A percentile compares a stretch with the other conserved stretches of the same genome.
These are phyloP conservation scores for Polylopha cassiicola DNA, from an alignment of 2,888 invertebrate species.

Conservation along the genomic window DNA sequence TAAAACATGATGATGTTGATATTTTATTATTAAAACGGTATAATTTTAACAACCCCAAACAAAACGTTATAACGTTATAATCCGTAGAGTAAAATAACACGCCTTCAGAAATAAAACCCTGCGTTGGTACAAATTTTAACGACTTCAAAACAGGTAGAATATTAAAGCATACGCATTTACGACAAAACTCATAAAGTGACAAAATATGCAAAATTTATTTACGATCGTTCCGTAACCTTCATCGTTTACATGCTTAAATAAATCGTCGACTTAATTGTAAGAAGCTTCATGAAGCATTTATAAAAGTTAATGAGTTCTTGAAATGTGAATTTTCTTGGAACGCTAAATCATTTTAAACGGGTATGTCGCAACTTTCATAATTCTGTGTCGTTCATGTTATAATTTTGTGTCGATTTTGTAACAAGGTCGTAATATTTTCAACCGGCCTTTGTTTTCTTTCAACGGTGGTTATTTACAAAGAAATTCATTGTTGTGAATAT, in stretches of 20 bases:
- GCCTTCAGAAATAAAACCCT: not conserved
- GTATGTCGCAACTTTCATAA: constrained; percentile 38
- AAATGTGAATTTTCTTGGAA: too few relatives aligned
- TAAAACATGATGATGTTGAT: too few relatives aligned
- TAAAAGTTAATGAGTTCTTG: too few relatives aligned
- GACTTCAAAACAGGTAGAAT: constrained; percentile 24
- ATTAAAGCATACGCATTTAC: constrained; percentile 27
- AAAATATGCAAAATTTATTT: constrained; percentile 4
- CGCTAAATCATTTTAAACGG: constrained; percentile 36
- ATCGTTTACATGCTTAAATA: too few relatives aligned
- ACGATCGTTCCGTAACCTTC: constrained; percentile 1
- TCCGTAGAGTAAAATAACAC: too few relatives aligned
- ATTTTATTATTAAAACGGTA: too few relatives aligned
- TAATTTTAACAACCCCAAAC: too few relatives aligned
- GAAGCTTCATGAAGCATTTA: too few relatives aligned
- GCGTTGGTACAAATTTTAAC: constrained; percentile 1
- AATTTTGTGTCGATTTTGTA: constrained; percentile 24
- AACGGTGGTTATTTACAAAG: not conserved
- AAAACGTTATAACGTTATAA: too few relatives aligned
- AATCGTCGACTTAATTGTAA: too few relatives aligned
- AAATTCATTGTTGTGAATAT: not conserved
- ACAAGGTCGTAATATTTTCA: constrained; percentile 35
- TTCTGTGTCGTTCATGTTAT: not conserved
- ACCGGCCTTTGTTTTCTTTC: not conserved
- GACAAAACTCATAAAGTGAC: constrained; percentile 2